Evolutionary conservation across 1,140 invertebrate genomes (phyloP).

Genomic region (Lysiphlebus fabarum): DNA sequence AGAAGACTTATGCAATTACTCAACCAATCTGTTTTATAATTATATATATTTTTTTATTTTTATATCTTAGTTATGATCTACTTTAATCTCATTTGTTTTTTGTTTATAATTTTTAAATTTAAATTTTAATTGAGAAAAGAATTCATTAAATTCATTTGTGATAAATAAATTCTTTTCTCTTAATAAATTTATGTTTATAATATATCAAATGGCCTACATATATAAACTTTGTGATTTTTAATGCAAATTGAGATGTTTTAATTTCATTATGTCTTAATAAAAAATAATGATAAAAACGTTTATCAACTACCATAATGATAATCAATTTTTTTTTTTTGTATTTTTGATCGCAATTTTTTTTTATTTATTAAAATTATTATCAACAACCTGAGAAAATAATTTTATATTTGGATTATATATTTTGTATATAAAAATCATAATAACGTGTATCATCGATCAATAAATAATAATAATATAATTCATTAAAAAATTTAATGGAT

Average conservation of each 20-base stretch:
- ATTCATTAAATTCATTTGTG: too few species aligned
- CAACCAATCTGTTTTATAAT: constrained; percentile 15
- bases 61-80: not conserved
- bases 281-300: constrained; percentile 37
- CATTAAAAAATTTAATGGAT: not conserved
- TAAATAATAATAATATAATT: too few species aligned
- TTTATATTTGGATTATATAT: too few species aligned
- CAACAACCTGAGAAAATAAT: too few species aligned
- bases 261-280: constrained; percentile 47
- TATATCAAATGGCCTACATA: constrained; percentile 8
- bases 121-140: too few species aligned
- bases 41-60: constrained; percentile 11
- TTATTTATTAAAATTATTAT: too few species aligned
- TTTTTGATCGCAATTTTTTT: not conserved
- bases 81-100: too few species aligned
- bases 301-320: constrained; percentile 38
- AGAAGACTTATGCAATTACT: constrained; percentile 8
- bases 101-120: too few species aligned
- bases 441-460: too few species aligned
- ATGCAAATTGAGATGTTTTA: constrained; percentile 48
- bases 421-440: too few species aligned
- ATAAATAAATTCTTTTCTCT: too few species aligned
- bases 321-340: constrained; percentile 7
- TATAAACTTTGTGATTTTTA: constrained; percentile 39
- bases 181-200: not conserved